Evolutionary conservation across 53 echinoderm and acorn worm genomes (phyloP), one percentile per base, ranked within the genome.

Genomic region (Arbacia lixula): DNA sequence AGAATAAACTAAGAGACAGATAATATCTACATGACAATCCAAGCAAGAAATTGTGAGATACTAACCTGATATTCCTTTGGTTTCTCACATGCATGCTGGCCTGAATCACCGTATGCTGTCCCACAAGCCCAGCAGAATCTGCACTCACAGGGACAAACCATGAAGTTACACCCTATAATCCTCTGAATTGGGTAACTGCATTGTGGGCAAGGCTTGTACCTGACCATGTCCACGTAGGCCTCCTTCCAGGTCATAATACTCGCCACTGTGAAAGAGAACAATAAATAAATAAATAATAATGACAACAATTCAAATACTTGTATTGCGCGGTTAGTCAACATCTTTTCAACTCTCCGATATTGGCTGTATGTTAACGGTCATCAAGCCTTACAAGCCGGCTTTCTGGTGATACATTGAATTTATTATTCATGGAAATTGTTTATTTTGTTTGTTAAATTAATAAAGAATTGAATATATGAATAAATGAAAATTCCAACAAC

Each of bases 111-210:
- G n/a, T n/a, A n/a, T n/a, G n/a, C n/a, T n/a, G n/a, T n/a, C n/a
- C 71, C 71, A 43, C 71, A 71, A 6, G 2, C 6, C 50, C 50
- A 71, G 20, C 71, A 71, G 50, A 71, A 71, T 11, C 6, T 29
- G 17, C 41, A 71, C 28, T 16, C 14, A 17, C 71, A 71, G 49
- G 71, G 10, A 29, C 71, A 71, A 2, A 28, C 43, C 12, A 49
- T 28, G 2, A 29, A 2, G 11, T 71, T 11, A 27, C 71, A 71
- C 17, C 71, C 71, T 17, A 4, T 25, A 22, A 71, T 46, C 71
- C 43, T 71, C 49, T 71, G 25, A 43, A 71, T 71, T 12, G 71
- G 49, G 42, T 71, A 26, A 43, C 28, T 43, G 35, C 71, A 71
- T 17, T 43, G 17, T 4, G 71, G 71, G 28, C 71, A 71, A 29